Evolutionary conservation across 2,113 vertebrate genomes (phyloP), one percentile per base, ranked within the genome.

Genomic region (Dipodomys stephensi): DNA sequence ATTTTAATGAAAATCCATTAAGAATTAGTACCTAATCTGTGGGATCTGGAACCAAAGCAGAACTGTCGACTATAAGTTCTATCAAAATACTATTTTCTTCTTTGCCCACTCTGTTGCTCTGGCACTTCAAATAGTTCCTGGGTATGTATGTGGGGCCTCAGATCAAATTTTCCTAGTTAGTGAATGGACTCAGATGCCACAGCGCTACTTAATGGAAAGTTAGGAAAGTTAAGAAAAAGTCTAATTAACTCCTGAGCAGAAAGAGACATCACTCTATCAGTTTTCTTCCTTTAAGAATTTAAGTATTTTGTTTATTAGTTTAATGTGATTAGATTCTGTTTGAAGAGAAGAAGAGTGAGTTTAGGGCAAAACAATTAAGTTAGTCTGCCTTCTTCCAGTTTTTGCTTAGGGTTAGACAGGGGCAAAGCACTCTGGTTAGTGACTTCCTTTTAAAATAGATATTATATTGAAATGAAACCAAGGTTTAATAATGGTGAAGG

Each of bases 31-130:
- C 77, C 27, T 92, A 76, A 91, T 88, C 20, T 88, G 2, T 91
- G 91, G 35, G 44, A 83, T 83, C 91, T 83, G 32, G 72, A 95
- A 27, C 20, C 35, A 79, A 74, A 85, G 57, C 25, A 80, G 46
- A 28, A 16, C 32, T 32, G 60, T 81, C 93, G 49, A 86, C 6
- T 76, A 16, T 62, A 86, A 83, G 10, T 88, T 86, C 3, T 62
- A 8, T 20, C 23, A 74, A 71, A 83, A 30, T 80, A 64, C 62
- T 12, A 64, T 83, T 53, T 67, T 44, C 71, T 94, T 27, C 81
- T 60, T 53, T 76, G 39, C 67, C 9, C 19, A 27, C 13, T 32
- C 20, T 71, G 1, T 79, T 7, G 64, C 25, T 76, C 35, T 82
- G 88, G n/a, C n/a, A 74, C 4, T 12, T 28, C 9, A 11, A 68